A percentile compares a stretch with the other conserved stretches of the same genome.
Conservation (phyloP, 2,113 vertebrate genomes). For the Pseudopipra pipra region DNA sequence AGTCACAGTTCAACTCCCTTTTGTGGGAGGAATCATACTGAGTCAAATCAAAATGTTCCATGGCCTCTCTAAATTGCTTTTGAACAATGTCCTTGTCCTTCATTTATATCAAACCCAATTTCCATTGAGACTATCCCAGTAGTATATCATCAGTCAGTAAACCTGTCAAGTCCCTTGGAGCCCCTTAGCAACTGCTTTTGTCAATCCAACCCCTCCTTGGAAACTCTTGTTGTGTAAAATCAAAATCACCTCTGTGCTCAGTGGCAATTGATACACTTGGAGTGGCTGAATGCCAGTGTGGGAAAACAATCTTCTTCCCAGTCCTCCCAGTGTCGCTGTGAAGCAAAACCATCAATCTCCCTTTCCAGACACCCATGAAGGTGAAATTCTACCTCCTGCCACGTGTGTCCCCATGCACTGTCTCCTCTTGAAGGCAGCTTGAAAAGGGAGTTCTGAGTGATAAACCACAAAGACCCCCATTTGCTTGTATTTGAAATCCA, state of each 20-base stretch:
- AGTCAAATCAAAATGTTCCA: neutral
- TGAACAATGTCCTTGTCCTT: neutral
- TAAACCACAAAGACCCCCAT: neutral
- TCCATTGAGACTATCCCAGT: neutral
- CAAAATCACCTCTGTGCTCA: neutral
- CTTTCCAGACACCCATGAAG: neutral
- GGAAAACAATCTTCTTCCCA: neutral
- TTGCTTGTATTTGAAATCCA: accelerated
- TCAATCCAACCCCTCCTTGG: neutral
- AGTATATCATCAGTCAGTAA: neutral
- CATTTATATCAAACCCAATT: neutral
- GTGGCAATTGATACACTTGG: neutral
- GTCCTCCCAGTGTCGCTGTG: neutral
- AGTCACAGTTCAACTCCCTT: neutral
- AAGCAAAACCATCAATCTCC: neutral
- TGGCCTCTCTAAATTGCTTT: neutral
- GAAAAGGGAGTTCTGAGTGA: neutral
- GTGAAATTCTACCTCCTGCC: neutral
- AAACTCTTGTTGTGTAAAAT: neutral
- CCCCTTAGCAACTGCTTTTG: slow-evolving; percentile 1
- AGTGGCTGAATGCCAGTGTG: neutral
- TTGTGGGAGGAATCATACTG: neutral
- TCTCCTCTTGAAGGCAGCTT: neutral
- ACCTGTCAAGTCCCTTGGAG: slow-evolving; percentile 22
- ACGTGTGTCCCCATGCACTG: neutral